phyloP scores from a whole-genome alignment of 2,888 invertebrate species.

The Synanthedon tipuliformis region DNA sequence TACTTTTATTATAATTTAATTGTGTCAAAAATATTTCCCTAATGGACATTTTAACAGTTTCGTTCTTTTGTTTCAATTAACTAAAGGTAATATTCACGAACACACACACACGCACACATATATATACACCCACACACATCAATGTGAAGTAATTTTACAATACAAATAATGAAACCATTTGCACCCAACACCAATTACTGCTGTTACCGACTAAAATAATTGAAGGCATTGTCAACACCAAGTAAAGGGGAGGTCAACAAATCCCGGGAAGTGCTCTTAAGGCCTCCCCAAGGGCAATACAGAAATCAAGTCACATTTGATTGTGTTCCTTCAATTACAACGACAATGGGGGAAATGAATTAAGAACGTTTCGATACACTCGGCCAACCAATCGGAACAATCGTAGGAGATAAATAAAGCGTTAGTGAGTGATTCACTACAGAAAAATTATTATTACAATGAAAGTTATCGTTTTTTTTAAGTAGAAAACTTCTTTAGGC shows the following conservation, averaged over 20 bases:
- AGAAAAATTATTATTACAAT: constrained; percentile 18
- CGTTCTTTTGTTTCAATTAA: too few species aligned
- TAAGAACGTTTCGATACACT: constrained; percentile 20
- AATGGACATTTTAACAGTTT: too few species aligned
- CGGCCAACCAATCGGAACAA: constrained; percentile 20
- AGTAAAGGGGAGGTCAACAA: constrained; percentile 2
- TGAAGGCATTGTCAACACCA: constrained; percentile 1
- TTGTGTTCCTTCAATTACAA: constrained; percentile 18
- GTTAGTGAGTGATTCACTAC: constrained; percentile 17
- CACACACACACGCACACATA: too few species aligned
- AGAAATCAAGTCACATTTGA: constrained; percentile 16
- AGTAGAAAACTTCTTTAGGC: too few species aligned
- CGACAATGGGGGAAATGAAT: constrained; percentile 17
- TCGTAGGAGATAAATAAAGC: constrained; percentile 30
- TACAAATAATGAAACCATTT: too few species aligned
- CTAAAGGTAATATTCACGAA: too few species aligned
- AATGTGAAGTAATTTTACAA: too few species aligned
- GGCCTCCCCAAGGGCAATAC: constrained; percentile 1
- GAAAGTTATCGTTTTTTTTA: too few species aligned
- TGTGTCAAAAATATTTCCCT: too few species aligned
- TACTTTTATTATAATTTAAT: too few species aligned
- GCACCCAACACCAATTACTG: not conserved
- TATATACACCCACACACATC: too few species aligned
- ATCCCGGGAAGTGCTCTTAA: not conserved
- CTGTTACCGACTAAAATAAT: not conserved